These are phyloP conservation scores for Cercopithecus diana DNA, from an alignment of 2,797 vertebrate genomes.

Conservation along the genomic window DNA sequence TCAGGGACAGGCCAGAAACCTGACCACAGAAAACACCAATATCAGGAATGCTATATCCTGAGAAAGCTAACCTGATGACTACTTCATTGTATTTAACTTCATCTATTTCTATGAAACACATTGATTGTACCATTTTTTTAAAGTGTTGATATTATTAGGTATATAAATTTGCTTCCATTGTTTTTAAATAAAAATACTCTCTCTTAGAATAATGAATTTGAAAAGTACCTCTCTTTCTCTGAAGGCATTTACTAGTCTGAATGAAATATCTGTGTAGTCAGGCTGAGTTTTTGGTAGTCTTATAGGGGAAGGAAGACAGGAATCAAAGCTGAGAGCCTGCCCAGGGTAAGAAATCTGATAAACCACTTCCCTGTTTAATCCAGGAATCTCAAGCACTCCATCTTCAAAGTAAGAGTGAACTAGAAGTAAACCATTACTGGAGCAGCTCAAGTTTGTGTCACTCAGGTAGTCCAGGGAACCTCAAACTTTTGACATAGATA, in stretches of 20 bases:
- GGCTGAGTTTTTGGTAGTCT: not conserved
- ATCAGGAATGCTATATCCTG: too few relatives aligned
- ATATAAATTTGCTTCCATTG: too few relatives aligned
- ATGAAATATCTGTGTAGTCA: not conserved
- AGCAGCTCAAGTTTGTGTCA: not conserved
- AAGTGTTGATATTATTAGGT: too few relatives aligned
- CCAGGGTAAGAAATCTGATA: not conserved
- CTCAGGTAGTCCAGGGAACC: not conserved
- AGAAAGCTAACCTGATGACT: too few relatives aligned
- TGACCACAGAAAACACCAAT: too few relatives aligned
- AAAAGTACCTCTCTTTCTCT: not conserved
- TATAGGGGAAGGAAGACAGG: not conserved
- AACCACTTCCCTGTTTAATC: not conserved
- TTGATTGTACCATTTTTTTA: too few relatives aligned
- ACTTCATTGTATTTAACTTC: too few relatives aligned
- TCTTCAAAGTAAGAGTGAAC: not conserved
- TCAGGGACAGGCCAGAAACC: too few relatives aligned
- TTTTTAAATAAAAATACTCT: too few relatives aligned
- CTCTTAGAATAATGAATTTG: too few relatives aligned
- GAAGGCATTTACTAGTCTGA: not conserved
- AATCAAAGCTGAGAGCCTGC: not conserved
- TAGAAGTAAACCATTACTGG: not conserved
- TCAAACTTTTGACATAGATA: not conserved
- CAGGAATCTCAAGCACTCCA: not conserved
- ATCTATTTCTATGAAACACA: too few relatives aligned